Evolutionary conservation across 2,113 vertebrate genomes (phyloP), one percentile per base, ranked within the genome.

Genomic region (Amazona vittata): DNA sequence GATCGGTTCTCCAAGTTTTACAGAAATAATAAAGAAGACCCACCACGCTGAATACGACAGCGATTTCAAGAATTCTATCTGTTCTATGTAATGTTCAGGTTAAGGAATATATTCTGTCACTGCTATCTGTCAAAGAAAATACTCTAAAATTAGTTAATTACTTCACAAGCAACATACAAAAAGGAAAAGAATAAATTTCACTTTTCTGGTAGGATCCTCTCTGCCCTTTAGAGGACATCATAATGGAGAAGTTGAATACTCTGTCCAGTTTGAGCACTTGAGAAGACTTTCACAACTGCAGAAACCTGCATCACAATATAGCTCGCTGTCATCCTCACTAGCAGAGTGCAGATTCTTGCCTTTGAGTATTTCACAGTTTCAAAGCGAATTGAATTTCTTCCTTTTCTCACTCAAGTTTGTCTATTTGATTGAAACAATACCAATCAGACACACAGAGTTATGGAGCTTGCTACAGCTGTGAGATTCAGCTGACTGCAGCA

Each of bases 1-100:
- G 99, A 98, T 99, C 99, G 2, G 98, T 98, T 90, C 95, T 98
- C 98, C 98, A 98, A 67, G 98, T 98, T 97, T 99, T 99, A 83
- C 98, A 98, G 97, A 99, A 99, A 95, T 98, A 99, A 97, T 99
- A 99, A 55, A 99, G 95, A 91, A 99, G 94, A 47, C 98, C 97
- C 15, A 98, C 85, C 90, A 98, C 26, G 15, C 98, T 98, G 79
- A 99, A 33, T 29, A 98, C 77, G 78, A 98, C 99, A 83, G 97
- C 8, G 9, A 99, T 96, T 96, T 99, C 98, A 22, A 98, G 86
- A 39, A 96, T 62, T 41, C 85, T 83, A 46, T 95, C 96, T 22
- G 97, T 93, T 22, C 96, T 83, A 98, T 98, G 98, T 99, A 96
- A 92, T 39, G 75, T 35, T 46, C 46, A 52, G n/a, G 98, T 99